phyloP scores from a whole-genome alignment of 92 coral and sea anemone species.

The Montipora capitata region DNA sequence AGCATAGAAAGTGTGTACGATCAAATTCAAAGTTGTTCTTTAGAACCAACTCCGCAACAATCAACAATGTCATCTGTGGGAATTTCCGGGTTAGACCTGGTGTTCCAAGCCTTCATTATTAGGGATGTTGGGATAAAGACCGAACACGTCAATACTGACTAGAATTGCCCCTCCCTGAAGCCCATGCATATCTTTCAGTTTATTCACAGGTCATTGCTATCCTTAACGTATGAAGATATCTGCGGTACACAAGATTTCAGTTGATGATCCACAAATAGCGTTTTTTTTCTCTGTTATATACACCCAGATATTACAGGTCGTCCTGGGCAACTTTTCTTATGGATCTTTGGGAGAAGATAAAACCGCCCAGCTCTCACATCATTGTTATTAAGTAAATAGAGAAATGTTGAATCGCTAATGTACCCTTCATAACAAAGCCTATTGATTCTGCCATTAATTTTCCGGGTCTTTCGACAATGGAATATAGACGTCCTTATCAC shows the following conservation, averaged over 20 bases:
- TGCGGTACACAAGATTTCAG: constrained; percentile 45
- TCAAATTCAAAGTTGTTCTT: no score
- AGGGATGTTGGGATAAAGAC: no score
- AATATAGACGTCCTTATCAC: constrained; percentile 19
- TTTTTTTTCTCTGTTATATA: constrained; percentile 36
- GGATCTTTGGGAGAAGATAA: neutral
- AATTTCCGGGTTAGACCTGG: no score
- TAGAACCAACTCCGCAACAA: no score
- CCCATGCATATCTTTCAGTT: neutral
- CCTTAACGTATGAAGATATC: constrained; percentile 30
- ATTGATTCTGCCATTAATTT: neutral
- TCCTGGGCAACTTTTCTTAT: neutral
- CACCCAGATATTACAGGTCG: neutral
- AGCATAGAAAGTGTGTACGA: no score
- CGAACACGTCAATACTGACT: no score
- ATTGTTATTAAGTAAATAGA: neutral
- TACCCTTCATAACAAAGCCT: neutral
- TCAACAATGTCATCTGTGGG: no score
- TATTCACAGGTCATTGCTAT: neutral
- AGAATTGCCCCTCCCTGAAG: neutral
- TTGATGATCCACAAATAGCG: constrained; percentile 46
- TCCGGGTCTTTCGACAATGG: neutral
- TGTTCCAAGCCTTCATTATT: no score
- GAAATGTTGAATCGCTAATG: neutral
- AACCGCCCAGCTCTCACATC: neutral